Evolutionary conservation across 2,113 vertebrate genomes (phyloP), one percentile per base, ranked within the genome.

Genomic region (Hassar affinis): DNA sequence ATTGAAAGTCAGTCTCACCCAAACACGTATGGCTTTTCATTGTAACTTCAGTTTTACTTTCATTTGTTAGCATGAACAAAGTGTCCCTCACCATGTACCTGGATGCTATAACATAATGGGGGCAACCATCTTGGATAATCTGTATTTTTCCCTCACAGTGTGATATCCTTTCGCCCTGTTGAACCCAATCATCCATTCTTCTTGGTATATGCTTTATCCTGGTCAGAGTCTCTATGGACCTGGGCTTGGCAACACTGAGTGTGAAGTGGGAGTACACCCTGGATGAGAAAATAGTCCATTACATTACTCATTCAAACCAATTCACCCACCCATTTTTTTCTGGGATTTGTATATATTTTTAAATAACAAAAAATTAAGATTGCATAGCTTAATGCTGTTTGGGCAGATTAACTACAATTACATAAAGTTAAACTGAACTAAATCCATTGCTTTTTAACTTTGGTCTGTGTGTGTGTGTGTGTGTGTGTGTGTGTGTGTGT

Each of bases 391-490:
- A 22, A 30, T 64, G 15, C 4, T n/a, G 30, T 62, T 62, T 62
- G 59, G 20, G 6, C 64, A 7, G 14, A 68, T 38, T 35, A 68
- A 68, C 17, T 3, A 6, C 33, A 10, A 68, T 68, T 68, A 38
- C 17, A 38, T 15, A 15, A 45, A n/a, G 33, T 25, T 56, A 59
- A 35, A 56, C 22, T 10, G 22, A 10, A 9, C 8, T 61, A 6
- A 51, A 51, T 25, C 20, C 33, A 22, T 35, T 38, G 12, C 54
- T 25, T 42, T 18, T 42, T 18, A 18, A 25, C 17, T 17, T 10
- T 6, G 22, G 27, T 30, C 64, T 84, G 47, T 64, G 47, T 49
- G 11, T 49, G 47, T 51, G 12, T 11, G 66, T 78, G 45, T 87
- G 76, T 66, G 38, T 6, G 38, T 42, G 38, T 42, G 47, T 11